Evolutionary conservation across 53 echinoderm and acorn worm genomes (phyloP).

Genomic region (Paracentrotus lividus): DNA sequence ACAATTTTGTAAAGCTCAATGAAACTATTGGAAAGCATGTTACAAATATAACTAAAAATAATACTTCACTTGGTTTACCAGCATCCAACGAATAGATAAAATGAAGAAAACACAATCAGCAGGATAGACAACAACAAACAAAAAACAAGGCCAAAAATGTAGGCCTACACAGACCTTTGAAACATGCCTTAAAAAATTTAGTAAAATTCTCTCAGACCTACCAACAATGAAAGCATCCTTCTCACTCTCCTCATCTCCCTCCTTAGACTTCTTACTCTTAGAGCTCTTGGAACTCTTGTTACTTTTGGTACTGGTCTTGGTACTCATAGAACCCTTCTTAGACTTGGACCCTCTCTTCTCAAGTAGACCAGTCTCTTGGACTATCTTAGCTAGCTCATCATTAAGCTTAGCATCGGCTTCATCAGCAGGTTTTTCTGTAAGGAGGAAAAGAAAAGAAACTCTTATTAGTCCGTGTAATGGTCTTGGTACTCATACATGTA

Average conservation of each 20-base stretch:
- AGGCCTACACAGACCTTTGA: too few relatives aligned
- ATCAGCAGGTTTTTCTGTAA: constrained; percentile 38
- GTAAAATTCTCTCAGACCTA: neutral
- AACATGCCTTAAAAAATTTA: too few relatives aligned
- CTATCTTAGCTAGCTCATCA: constrained; percentile 77
- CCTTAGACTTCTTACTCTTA: constrained; percentile 75
- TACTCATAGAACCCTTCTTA: neutral
- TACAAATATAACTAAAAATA: too few relatives aligned
- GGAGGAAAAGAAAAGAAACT: constrained; percentile 19
- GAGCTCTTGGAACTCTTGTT: constrained; percentile 79
- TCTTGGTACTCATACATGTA: constrained; percentile 54
- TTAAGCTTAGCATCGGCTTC: constrained; percentile 72
- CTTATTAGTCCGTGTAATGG: constrained; percentile 1
- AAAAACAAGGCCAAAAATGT: too few relatives aligned
- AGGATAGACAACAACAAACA: too few relatives aligned
- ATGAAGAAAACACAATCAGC: too few relatives aligned
- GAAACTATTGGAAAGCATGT: too few relatives aligned
- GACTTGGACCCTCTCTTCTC: constrained; percentile 72
- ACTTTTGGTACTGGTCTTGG: constrained; percentile 78
- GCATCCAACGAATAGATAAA: too few relatives aligned
- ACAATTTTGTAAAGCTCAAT: too few relatives aligned
- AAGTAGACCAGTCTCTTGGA: constrained; percentile 80
- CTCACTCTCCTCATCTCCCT: constrained; percentile 73
- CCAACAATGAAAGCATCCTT: constrained; percentile 92
- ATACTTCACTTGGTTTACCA: too few relatives aligned